These are phyloP conservation scores for Sorex maritimensis DNA, from an alignment of 2,797 vertebrate species.

Conservation along the genomic window DNA sequence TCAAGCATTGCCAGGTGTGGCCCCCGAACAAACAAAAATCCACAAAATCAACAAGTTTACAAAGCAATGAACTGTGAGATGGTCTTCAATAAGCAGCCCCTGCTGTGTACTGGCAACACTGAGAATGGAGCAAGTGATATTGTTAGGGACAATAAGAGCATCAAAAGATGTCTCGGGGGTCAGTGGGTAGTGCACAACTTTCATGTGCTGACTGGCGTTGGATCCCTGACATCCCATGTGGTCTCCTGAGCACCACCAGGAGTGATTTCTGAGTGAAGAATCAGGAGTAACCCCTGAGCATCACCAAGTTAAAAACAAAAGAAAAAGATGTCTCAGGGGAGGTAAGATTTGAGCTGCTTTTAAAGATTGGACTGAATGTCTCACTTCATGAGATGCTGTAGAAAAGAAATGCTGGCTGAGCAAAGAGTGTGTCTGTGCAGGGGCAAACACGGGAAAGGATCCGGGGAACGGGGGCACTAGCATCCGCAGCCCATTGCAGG, in stretches of 20 bases:
- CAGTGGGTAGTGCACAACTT: too few species aligned
- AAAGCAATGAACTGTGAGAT: not conserved
- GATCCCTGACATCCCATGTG: too few species aligned
- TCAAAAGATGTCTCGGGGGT: too few species aligned
- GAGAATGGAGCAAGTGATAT: not conserved
- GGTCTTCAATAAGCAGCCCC: not conserved
- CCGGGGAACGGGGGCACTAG: not conserved
- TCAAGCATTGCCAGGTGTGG: too few species aligned
- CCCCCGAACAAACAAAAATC: too few species aligned
- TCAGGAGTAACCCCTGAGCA: too few species aligned
- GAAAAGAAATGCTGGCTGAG: conserved; percentile 59
- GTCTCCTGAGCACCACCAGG: too few species aligned
- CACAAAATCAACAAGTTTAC: too few species aligned
- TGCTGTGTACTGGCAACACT: not conserved
- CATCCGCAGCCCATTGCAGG: conserved; percentile 18
- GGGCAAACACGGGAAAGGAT: too few species aligned
- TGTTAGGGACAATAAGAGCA: not conserved
- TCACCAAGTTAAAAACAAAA: too few species aligned
- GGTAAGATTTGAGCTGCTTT: conserved; percentile 53
- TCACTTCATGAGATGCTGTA: not conserved
- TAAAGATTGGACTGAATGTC: conserved; percentile 67
- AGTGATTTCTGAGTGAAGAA: too few species aligned
- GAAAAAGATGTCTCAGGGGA: not conserved
- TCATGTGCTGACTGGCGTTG: too few species aligned
- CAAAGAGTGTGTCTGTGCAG: not conserved